These are phyloP conservation scores for Coilia nasus DNA, from an alignment of 2,797 vertebrate species.

Conservation along the genomic window DNA sequence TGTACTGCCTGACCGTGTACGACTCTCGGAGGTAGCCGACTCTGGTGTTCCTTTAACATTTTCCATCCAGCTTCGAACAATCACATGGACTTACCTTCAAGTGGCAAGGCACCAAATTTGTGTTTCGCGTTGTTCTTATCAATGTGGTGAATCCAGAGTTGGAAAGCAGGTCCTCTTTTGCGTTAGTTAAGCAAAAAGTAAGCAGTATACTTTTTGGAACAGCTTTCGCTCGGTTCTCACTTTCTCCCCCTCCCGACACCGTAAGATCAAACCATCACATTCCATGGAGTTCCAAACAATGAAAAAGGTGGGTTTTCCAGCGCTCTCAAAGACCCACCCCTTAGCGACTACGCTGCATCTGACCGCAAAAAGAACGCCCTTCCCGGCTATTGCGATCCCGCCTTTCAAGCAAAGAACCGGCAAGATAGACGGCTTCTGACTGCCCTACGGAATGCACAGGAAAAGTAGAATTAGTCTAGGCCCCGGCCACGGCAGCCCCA, in stretches of 20 bases:
- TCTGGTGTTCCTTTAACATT: conserved; percentile 23
- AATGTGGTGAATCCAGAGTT: neutral
- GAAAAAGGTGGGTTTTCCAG: conserved; percentile 80
- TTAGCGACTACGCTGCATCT: conserved; percentile 72
- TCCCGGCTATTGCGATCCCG: conserved; percentile 71
- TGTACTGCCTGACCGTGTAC: conserved; percentile 37
- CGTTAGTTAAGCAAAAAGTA: neutral
- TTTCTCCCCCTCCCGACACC: conserved; percentile 63
- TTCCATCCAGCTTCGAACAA: conserved; percentile 4
- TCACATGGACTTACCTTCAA: conserved; percentile 24
- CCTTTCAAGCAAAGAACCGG: conserved; percentile 52
- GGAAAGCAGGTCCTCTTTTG: neutral
- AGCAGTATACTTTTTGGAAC: conserved; percentile 50
- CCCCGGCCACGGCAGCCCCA: neutral
- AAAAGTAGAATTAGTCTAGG: neutral
- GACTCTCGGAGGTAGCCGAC: conserved; percentile 56
- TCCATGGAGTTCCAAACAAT: conserved; percentile 80
- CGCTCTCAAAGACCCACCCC: conserved; percentile 76
- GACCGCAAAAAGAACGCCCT: conserved; percentile 80
- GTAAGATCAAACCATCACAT: conserved; percentile 79
- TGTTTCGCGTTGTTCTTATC: neutral
- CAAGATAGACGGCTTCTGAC: neutral
- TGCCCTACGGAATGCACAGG: neutral
- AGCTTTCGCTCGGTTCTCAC: conserved; percentile 59
- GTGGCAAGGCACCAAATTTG: neutral